Evolutionary conservation across 2,113 vertebrate genomes (phyloP).

Genomic region (Alces alces): DNA sequence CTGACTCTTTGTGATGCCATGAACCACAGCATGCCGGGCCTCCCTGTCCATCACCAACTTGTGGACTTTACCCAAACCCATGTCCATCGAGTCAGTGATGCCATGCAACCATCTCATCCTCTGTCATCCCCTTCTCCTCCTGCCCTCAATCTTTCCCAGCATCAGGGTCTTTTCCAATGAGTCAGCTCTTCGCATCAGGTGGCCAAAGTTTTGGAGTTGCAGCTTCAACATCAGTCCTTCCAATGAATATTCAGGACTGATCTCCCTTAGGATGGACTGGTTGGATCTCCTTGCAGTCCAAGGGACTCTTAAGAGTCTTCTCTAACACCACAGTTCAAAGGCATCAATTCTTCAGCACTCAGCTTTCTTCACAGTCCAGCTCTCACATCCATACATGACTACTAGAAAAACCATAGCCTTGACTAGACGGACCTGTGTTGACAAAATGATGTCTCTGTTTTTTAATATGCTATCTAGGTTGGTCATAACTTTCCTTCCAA

Average conservation of each 20-base stretch:
- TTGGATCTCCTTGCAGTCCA: neutral
- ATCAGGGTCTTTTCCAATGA: neutral
- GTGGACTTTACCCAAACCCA: neutral
- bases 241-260: neutral
- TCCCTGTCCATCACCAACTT: neutral
- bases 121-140: neutral
- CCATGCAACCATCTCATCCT: neutral
- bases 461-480: neutral
- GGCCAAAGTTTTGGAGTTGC: neutral
- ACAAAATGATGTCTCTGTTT: neutral
- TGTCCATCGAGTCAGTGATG: neutral
- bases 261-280: neutral
- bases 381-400: neutral
- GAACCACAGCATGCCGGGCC: neutral
- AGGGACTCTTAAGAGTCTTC: neutral
- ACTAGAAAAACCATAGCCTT: neutral
- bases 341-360: neutral
- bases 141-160: neutral
- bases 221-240: neutral
- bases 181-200: neutral
- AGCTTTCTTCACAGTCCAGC: neutral
- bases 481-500: neutral
- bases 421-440: neutral
- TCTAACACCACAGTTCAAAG: neutral
- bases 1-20: neutral